A percentile compares a stretch with the other conserved stretches of the same genome.
Evolutionary conservation across 2,113 vertebrate species (phyloP).

Genomic region (Diadophis punctatus): DNA sequence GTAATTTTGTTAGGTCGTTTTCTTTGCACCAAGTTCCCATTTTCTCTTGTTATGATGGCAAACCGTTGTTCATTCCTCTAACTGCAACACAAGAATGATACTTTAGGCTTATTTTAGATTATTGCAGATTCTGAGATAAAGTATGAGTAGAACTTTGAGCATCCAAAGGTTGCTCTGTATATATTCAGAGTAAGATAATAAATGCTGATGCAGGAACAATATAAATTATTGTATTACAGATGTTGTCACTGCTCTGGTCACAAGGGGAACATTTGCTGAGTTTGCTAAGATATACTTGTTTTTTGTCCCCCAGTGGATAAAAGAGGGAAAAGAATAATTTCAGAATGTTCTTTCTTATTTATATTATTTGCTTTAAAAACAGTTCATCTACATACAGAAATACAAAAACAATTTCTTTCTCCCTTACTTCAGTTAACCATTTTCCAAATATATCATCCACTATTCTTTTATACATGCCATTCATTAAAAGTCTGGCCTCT

Average conservation of each 20-base stretch:
- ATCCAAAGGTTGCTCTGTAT: neutral
- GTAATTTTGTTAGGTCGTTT: neutral
- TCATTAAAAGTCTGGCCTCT: neutral
- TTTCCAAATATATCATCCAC: neutral
- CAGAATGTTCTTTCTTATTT: neutral
- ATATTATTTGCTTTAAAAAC: neutral
- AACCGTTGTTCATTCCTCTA: neutral
- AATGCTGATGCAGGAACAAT: neutral
- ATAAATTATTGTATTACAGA: neutral
- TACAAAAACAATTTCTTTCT: neutral
- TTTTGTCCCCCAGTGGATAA: neutral
- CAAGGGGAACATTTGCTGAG: neutral
- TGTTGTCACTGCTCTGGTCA: neutral
- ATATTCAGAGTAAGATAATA: neutral
- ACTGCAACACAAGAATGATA: neutral
- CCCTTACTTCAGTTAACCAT: neutral
- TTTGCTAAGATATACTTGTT: neutral
- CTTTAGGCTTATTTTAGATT: neutral
- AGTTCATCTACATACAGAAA: neutral
- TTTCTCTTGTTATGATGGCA: neutral
- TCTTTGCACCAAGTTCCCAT: neutral
- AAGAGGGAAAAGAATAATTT: neutral
- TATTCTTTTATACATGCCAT: neutral
- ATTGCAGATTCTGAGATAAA: neutral
- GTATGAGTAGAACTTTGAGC: neutral